Percentiles rank a stretch among this genome's conserved stretches.
These are phyloP conservation scores for Drosophila murphyi DNA, from an alignment of 1,140 invertebrate genomes.

Conservation along the genomic window DNA sequence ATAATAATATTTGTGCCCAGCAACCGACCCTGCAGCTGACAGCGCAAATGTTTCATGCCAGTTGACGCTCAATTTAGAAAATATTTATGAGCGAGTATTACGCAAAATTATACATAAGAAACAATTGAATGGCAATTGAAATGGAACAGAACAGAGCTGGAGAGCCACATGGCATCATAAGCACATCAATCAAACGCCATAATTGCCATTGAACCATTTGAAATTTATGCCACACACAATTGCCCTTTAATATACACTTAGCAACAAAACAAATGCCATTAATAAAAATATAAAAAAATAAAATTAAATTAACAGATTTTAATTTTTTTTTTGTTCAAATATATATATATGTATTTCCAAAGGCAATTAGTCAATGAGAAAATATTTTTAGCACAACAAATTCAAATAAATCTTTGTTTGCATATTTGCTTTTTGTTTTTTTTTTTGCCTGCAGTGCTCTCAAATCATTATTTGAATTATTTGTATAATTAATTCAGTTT, in stretches of 20 bases:
- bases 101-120: slow-evolving; percentile 36
- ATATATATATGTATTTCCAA: neutral
- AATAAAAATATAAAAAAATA: neutral
- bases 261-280: neutral
- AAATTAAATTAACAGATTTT: neutral
- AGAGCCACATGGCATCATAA: slow-evolving; percentile 21
- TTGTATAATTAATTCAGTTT: slow-evolving; percentile 17
- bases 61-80: slow-evolving; percentile 47
- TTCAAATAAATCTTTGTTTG: neutral
- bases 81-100: slow-evolving; percentile 41
- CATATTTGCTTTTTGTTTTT: neutral
- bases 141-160: neutral
- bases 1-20: slow-evolving; percentile 12
- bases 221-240: slow-evolving; percentile 12
- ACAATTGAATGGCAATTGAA: slow-evolving; percentile 10
- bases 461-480: slow-evolving; percentile 28
- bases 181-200: slow-evolving; percentile 41
- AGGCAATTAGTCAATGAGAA: neutral
- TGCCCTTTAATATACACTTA: slow-evolving; percentile 32
- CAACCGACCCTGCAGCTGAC: slow-evolving; percentile 22
- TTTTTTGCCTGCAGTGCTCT: slow-evolving; percentile 20
- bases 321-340: neutral
- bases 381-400: neutral
- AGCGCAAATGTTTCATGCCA: slow-evolving; percentile 45
- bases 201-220: slow-evolving; percentile 26